Percentiles rank a stretch among this genome's conserved stretches.
Conservation (phyloP, 2,888 invertebrate genomes). For the Ophion costatus region DNA sequence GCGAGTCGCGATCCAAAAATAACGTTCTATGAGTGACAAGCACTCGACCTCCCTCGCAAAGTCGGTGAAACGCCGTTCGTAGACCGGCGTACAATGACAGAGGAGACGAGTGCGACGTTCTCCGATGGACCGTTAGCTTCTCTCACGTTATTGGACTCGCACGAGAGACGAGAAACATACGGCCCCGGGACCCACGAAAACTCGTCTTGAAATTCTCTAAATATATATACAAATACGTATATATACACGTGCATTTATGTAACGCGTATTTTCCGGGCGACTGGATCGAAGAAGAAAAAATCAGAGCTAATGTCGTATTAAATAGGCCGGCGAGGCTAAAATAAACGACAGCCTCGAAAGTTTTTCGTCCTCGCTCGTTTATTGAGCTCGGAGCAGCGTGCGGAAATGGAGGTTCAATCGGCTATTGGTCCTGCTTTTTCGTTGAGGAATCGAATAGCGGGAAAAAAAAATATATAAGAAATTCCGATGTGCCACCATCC, state of each 20-base stretch:
- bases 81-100: conserved; percentile 60
- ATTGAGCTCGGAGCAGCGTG: neutral
- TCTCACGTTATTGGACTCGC: conserved; percentile 22
- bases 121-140: conserved; percentile 50
- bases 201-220: conserved; percentile 53
- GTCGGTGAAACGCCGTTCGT: conserved; percentile 61
- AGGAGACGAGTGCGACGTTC: conserved; percentile 54
- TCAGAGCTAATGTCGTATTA: conserved; percentile 6
- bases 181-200: conserved; percentile 35
- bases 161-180: conserved; percentile 36
- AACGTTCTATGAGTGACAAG: conserved; percentile 79
- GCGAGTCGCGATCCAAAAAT: conserved; percentile 74
- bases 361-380: conserved; percentile 7
- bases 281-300: conserved; percentile 1
- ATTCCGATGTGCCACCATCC: no score
- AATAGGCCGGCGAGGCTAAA: conserved; percentile 1
- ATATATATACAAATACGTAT: conserved; percentile 27
- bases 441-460: no score
- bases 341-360: neutral
- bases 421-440: no score
- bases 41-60: conserved; percentile 76
- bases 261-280: conserved; percentile 4
- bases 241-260: conserved; percentile 7
- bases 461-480: no score
- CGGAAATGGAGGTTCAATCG: no score